Percentiles rank a stretch among this genome's conserved stretches.
Evolutionary conservation across 2,797 vertebrate genomes (phyloP).

Genomic region (Anabacerthia variegaticeps): DNA sequence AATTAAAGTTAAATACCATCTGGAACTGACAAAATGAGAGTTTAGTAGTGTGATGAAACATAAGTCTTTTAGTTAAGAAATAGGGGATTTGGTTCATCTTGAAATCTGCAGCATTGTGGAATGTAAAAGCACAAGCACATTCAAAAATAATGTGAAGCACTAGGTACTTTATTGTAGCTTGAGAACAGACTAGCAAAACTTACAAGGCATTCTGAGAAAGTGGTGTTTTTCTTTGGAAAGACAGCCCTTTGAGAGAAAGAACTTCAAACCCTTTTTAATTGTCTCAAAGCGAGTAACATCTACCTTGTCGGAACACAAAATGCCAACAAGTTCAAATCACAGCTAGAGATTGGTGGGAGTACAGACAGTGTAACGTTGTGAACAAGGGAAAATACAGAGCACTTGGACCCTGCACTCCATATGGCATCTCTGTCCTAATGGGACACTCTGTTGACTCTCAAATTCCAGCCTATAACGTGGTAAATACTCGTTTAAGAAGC

Average conservation of each 20-base stretch:
- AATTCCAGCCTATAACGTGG: neutral
- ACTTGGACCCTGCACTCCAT: neutral
- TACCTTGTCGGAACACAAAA: neutral
- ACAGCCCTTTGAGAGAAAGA: neutral
- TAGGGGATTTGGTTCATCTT: neutral
- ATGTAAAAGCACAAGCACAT: neutral
- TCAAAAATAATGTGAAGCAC: neutral
- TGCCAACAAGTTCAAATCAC: neutral
- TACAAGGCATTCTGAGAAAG: neutral
- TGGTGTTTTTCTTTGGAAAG: neutral
- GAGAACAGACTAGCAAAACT: constrained; percentile 16
- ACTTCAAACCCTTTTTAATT: neutral
- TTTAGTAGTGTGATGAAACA: neutral
- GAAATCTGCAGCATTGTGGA: neutral
- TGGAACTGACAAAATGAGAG: neutral
- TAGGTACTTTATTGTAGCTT: constrained; percentile 36
- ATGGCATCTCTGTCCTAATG: neutral
- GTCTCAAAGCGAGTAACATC: neutral
- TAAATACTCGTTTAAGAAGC: neutral
- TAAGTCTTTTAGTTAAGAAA: neutral
- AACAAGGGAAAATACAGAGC: neutral
- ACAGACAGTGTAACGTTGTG: neutral
- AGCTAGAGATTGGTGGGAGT: neutral
- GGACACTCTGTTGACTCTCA: neutral
- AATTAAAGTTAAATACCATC: neutral